Base-by-base conservation (phyloP, 1,140 invertebrate species). In the Brevipalpus yothersi region DNA sequence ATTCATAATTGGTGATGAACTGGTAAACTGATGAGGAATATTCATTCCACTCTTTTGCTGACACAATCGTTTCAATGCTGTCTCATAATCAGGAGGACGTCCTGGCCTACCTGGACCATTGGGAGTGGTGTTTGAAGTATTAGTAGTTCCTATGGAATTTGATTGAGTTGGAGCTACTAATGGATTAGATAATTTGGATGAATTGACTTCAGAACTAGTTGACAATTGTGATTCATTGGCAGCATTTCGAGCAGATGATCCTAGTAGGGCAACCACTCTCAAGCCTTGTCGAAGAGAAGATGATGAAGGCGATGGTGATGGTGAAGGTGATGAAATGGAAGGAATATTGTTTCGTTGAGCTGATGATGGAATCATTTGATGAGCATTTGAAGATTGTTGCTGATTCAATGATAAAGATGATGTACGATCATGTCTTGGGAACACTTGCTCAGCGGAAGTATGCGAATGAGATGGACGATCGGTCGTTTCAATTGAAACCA, bases 71-170 rank as follows among this genome's bases (percentile, higher is more conserved):
- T 66, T 64, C 11, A 67, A 56, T n/a, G 67, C 64, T 23, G 67
- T 67, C 59, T 67, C 62, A 60, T 67, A 67, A 60, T 67, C 67
- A 23, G 66, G 67, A 9, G 67, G 67, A 55, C 62, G 61, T 41
- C 61, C 57, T 17, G 66, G 65, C 17, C 66, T 23, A 49, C 41
- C 19, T n/a, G 65, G 64, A 19, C 65, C 39, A 45, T 43, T 9
- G 17, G 5, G 12, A n/a, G 21, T 3, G 12, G 17, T 56, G 7
- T 5, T 56, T 9, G 55, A n/a, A 41, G 15, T n/a, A 56, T 15
- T 41, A 17, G 31, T 41, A 12, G n/a, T 31, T 31, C 31, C 31
- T 31, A 31, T 31, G 31, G 21, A 19, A 56, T n/a, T 57, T 57
- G 41, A 42, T n/a, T n/a, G n/a, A 17, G 41, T 15, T 42, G 39